These are phyloP conservation scores for Pelosia muscerda DNA, from an alignment of 2,888 invertebrate genomes.

Conservation along the genomic window DNA sequence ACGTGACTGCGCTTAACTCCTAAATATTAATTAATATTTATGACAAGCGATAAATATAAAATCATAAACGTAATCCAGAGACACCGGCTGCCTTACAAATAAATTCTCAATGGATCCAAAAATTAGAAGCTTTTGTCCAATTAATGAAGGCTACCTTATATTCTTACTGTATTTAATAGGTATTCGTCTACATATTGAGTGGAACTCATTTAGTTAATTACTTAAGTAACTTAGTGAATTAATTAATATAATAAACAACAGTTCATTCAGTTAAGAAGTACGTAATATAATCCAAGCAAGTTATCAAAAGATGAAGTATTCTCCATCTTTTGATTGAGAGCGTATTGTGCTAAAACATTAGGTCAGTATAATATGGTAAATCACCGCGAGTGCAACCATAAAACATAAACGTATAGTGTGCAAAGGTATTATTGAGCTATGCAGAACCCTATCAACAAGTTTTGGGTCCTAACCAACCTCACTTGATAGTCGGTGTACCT, in stretches of 20 bases:
- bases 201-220: background rate
- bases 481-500: no score
- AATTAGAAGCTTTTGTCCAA: constrained; percentile 13
- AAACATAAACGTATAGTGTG: background rate
- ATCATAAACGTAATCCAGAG: constrained; percentile 29
- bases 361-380: no score
- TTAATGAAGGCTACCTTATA: constrained; percentile 7
- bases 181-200: constrained; percentile 8
- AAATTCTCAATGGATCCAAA: constrained; percentile 18
- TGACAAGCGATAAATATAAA: constrained; percentile 35
- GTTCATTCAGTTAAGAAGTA: background rate
- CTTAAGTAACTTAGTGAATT: background rate
- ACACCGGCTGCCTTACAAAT: constrained; percentile 15
- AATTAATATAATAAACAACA: background rate
- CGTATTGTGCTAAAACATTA: no score
- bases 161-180: constrained; percentile 9
- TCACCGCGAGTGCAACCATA: background rate
- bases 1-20: constrained; percentile 46
- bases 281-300: no score
- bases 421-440: background rate
- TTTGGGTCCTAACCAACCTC: no score
- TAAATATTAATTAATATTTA: constrained; percentile 52
- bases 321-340: no score
- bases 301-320: no score
- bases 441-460: no score